These are phyloP conservation scores for Thunnus thynnus DNA, from an alignment of 2,113 vertebrate genomes.

Conservation along the genomic window DNA sequence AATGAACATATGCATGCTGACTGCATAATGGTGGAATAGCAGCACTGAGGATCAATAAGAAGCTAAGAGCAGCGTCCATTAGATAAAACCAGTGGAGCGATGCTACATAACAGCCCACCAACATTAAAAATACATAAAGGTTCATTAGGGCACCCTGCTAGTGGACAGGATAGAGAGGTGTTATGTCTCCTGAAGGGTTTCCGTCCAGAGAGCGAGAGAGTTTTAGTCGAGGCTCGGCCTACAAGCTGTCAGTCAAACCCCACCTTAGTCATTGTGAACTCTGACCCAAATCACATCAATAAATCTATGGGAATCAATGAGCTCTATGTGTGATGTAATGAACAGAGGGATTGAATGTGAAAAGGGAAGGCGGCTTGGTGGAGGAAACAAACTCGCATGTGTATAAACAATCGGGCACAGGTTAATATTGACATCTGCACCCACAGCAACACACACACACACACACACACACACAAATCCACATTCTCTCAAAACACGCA, in stretches of 20 bases:
- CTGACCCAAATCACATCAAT: conserved; percentile 78
- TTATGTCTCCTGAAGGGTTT: conserved; percentile 49
- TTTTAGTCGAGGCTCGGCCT: conserved; percentile 32
- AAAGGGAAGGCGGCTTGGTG: conserved; percentile 42
- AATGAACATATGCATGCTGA: conserved; percentile 52
- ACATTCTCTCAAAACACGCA: conserved; percentile 16
- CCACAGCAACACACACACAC: conserved; percentile 16
- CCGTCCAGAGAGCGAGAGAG: conserved; percentile 20
- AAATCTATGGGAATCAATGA: conserved; percentile 77
- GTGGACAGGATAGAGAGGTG: conserved; percentile 58
- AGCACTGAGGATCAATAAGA: conserved; percentile 71
- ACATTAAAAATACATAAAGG: conserved; percentile 83
- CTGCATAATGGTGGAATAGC: conserved; percentile 61
- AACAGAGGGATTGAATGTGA: conserved; percentile 49
- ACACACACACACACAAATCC: conserved; percentile 14
- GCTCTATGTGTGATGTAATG: conserved; percentile 67
- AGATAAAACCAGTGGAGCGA: conserved; percentile 43
- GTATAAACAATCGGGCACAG: conserved; percentile 47
- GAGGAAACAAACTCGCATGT: conserved; percentile 62
- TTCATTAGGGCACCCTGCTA: conserved; percentile 61
- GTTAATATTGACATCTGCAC: conserved; percentile 37
- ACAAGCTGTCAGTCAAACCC: conserved; percentile 67
- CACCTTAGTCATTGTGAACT: conserved; percentile 70
- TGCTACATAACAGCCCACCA: conserved; percentile 43
- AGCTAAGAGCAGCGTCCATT: conserved; percentile 71